Evolutionary conservation across 2,113 vertebrate genomes (phyloP).

Genomic region (Bungarus multicinctus): DNA sequence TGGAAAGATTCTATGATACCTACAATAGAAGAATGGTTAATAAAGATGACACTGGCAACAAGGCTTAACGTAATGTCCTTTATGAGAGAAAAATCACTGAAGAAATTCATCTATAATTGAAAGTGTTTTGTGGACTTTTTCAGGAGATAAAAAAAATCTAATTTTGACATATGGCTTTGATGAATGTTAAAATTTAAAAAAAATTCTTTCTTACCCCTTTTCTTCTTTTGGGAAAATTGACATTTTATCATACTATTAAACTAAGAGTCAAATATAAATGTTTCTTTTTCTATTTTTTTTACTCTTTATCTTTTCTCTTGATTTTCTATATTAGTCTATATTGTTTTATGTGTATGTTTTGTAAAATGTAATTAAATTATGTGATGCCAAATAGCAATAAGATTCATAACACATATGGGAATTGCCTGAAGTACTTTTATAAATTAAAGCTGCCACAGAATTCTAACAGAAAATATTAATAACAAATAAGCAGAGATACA

Average conservation of each 20-base stretch:
- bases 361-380: neutral
- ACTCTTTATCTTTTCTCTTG: neutral
- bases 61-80: neutral
- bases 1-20: neutral
- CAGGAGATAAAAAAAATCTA: neutral
- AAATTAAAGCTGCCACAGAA: neutral
- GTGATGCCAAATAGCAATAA: neutral
- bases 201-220: neutral
- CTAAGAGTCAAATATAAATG: neutral
- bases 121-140: neutral
- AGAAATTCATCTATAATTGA: neutral
- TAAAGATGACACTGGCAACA: neutral
- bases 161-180: neutral
- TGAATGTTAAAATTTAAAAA: neutral
- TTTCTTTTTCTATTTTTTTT: neutral
- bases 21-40: neutral
- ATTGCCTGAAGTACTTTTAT: neutral
- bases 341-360: neutral
- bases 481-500: neutral
- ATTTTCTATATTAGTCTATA: neutral
- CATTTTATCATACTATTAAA: neutral
- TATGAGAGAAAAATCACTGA: neutral
- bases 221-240: neutral
- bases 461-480: neutral
- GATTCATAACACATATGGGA: neutral